Evolutionary conservation across 2,888 invertebrate genomes (phyloP).

Genomic region (Epirrhoe tristata): DNA sequence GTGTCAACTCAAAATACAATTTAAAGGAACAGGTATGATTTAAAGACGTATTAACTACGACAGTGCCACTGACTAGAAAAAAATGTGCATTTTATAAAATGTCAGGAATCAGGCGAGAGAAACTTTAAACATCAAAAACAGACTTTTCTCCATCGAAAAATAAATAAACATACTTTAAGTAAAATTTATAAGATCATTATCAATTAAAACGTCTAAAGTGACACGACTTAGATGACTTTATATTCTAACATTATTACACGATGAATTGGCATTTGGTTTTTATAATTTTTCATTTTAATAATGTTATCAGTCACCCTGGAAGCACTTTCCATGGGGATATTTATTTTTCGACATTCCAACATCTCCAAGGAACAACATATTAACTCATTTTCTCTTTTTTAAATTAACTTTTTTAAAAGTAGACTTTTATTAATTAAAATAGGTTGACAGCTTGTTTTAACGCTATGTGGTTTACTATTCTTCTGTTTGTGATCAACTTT

Average conservation of each 20-base stretch:
- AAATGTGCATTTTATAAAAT: slow-evolving; percentile 13
- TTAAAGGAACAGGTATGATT: slow-evolving; percentile 44
- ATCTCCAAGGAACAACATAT: no score
- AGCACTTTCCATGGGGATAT: slow-evolving; percentile 28
- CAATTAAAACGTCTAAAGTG: slow-evolving; percentile 19
- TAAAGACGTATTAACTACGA: not conserved
- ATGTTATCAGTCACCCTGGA: slow-evolving; percentile 36
- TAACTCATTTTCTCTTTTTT: no score
- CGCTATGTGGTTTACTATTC: no score
- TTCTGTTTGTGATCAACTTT: no score
- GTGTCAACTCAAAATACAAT: slow-evolving; percentile 64
- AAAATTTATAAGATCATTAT: slow-evolving; percentile 1
- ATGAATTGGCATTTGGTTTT: slow-evolving; percentile 33
- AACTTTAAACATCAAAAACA: not conserved
- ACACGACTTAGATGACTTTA: slow-evolving; percentile 23
- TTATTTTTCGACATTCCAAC: slow-evolving; percentile 5
- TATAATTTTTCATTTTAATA: slow-evolving; percentile 23
- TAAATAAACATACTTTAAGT: not conserved
- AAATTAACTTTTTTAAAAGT: no score
- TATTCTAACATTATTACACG: slow-evolving; percentile 16
- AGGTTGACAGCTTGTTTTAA: no score
- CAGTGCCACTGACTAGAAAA: slow-evolving; percentile 17
- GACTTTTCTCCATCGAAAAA: not conserved
- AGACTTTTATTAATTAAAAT: no score
- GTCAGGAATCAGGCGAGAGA: not conserved